Evolutionary conservation across 2,113 vertebrate genomes (phyloP).

Genomic region (Apistogramma diplotaenia): DNA sequence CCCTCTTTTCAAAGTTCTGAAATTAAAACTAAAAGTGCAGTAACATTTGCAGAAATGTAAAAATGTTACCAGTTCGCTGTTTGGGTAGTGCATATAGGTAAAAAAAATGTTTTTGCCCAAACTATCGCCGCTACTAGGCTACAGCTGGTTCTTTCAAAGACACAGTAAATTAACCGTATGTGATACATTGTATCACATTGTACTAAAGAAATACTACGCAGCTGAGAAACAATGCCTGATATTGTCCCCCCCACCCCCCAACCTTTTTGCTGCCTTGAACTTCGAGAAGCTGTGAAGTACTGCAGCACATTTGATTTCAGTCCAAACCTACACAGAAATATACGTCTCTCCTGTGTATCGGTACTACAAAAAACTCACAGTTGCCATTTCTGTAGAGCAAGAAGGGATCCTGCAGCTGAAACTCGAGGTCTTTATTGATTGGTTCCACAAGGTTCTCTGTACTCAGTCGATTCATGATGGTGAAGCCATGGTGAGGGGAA

Average conservation of each 20-base stretch:
- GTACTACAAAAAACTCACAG: conserved; percentile 63
- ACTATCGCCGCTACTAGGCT: background rate
- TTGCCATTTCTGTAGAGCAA: conserved; percentile 95
- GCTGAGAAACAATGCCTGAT: background rate
- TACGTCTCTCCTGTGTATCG: background rate
- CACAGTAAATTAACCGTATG: background rate
- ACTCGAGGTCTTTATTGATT: conserved; percentile 97
- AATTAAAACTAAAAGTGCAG: background rate
- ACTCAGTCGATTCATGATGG: conserved; percentile 95
- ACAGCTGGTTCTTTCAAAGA: background rate
- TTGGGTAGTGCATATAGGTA: too few relatives aligned
- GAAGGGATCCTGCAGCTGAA: conserved; percentile 97
- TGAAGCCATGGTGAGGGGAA: conserved; percentile 95
- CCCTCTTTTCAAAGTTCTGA: background rate
- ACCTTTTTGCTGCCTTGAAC: background rate
- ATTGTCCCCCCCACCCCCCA: too few relatives aligned
- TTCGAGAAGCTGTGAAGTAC: background rate
- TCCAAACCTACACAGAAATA: background rate
- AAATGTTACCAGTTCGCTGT: background rate
- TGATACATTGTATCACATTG: background rate
- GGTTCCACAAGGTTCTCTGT: conserved; percentile 95
- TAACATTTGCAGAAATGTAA: background rate
- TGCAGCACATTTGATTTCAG: background rate
- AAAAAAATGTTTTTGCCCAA: background rate
- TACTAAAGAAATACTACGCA: background rate